Evolutionary conservation across 2,797 vertebrate species (phyloP).

Genomic region (Chelmon rostratus): DNA sequence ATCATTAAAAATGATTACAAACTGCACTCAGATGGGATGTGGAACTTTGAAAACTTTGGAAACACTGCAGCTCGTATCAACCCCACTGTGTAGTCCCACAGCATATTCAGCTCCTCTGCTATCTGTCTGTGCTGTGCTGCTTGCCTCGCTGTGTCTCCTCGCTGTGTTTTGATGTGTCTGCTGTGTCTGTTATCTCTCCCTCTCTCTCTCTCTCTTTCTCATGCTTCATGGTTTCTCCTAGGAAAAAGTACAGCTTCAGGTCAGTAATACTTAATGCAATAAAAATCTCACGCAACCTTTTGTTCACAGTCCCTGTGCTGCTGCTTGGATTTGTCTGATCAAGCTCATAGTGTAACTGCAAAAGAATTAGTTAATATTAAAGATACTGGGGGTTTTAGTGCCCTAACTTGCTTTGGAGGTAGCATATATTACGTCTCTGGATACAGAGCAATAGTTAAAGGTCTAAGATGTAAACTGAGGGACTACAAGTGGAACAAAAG

Average conservation of each 20-base stretch:
- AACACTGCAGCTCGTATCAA: not conserved
- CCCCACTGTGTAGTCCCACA: constrained; percentile 63
- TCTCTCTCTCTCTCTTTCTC: constrained; percentile 82
- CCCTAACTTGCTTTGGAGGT: not conserved
- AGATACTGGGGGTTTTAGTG: not conserved
- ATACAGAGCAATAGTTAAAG: not conserved
- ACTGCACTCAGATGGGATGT: not conserved
- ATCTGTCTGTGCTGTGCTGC: constrained; percentile 65
- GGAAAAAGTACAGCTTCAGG: constrained; percentile 99
- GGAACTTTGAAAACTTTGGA: constrained; percentile 6
- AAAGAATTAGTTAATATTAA: constrained; percentile 4
- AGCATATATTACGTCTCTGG: not conserved
- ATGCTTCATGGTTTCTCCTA: constrained; percentile 90
- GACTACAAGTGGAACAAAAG: constrained; percentile 48
- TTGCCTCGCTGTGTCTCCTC: constrained; percentile 70
- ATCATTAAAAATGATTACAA: not conserved
- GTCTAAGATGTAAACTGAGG: constrained; percentile 3
- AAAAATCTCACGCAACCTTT: constrained; percentile 61
- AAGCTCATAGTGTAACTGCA: not conserved
- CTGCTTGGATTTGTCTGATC: constrained; percentile 33
- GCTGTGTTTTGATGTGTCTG: constrained; percentile 84
- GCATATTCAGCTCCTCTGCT: constrained; percentile 55
- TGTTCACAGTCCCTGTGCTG: constrained; percentile 59
- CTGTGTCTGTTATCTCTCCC: constrained; percentile 83
- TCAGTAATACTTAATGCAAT: constrained; percentile 87